Conservation (phyloP, 2,797 vertebrate species). For the Allobates femoralis region DNA sequence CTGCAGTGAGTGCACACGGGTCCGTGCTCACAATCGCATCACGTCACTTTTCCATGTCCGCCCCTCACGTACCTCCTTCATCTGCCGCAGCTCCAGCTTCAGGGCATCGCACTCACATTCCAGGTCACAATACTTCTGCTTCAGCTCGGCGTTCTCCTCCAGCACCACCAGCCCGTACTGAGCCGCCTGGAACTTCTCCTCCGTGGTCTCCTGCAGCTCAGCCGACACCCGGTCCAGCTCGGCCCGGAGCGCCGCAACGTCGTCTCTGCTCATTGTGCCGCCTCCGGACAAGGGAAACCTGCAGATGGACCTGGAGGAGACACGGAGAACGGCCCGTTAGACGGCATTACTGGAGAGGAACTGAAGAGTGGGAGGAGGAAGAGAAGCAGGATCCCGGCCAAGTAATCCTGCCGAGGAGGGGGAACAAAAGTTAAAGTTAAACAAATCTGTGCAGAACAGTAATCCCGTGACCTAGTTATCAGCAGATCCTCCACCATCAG, state of each 20-base stretch:
- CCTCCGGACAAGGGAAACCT: background rate
- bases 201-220: constrained; percentile 86
- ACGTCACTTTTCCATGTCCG: background rate
- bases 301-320: constrained; percentile 6
- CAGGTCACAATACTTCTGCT: constrained; percentile 78
- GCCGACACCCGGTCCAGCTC: constrained; percentile 80
- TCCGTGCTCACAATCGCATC: background rate
- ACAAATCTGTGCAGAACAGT: constrained; percentile 15
- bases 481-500: constrained; percentile 1
- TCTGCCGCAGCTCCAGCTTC: constrained; percentile 79
- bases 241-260: constrained; percentile 69
- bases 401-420: constrained; percentile 14
- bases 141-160: constrained; percentile 82
- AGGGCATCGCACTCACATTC: constrained; percentile 83
- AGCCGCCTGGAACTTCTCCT: constrained; percentile 86
- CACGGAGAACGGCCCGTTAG: background rate
- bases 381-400: background rate
- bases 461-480: constrained; percentile 35
- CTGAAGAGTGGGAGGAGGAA: background rate
- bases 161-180: constrained; percentile 85
- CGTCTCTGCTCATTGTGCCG: constrained; percentile 56
- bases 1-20: background rate
- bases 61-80: constrained; percentile 78
- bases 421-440: background rate
- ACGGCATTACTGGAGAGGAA: background rate